Percentiles rank a stretch among this genome's conserved stretches.
These are phyloP conservation scores for Caranx ignobilis DNA, from an alignment of 2,113 vertebrate genomes.

Conservation along the genomic window DNA sequence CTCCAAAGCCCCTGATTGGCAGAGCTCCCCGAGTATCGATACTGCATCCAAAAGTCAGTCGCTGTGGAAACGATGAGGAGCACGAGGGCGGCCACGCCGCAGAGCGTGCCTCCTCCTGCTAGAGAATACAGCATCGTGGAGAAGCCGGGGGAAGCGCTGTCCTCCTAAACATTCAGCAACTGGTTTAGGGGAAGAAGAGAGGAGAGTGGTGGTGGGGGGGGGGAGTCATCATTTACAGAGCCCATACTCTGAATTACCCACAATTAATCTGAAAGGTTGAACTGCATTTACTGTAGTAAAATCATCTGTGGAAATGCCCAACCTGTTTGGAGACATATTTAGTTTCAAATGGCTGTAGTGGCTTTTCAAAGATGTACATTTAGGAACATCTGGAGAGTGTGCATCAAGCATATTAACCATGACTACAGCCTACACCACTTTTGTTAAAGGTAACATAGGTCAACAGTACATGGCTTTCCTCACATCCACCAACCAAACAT, in stretches of 20 bases:
- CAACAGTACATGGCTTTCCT: background rate
- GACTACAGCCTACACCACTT: too few species aligned
- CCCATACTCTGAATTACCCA: background rate
- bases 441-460: too few species aligned
- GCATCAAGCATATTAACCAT: too few species aligned
- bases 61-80: constrained; percentile 88
- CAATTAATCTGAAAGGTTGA: fast-evolving
- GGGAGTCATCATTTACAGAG: background rate
- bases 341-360: too few species aligned
- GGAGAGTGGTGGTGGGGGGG: background rate
- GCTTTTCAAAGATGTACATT: too few species aligned
- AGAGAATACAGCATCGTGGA: constrained; percentile 83
- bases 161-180: constrained; percentile 65
- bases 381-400: too few species aligned
- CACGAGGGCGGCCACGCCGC: constrained; percentile 84
- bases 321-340: too few species aligned
- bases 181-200: constrained; percentile 22
- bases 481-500: background rate
- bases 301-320: too few species aligned
- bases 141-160: constrained; percentile 55
- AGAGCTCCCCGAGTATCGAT: constrained; percentile 83
- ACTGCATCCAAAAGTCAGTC: constrained; percentile 90
- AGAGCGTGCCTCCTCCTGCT: constrained; percentile 86
- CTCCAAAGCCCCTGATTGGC: constrained; percentile 90
- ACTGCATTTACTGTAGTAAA: too few species aligned